Evolutionary conservation across 2,797 vertebrate genomes (phyloP).

Genomic region (Sciurus carolinensis): DNA sequence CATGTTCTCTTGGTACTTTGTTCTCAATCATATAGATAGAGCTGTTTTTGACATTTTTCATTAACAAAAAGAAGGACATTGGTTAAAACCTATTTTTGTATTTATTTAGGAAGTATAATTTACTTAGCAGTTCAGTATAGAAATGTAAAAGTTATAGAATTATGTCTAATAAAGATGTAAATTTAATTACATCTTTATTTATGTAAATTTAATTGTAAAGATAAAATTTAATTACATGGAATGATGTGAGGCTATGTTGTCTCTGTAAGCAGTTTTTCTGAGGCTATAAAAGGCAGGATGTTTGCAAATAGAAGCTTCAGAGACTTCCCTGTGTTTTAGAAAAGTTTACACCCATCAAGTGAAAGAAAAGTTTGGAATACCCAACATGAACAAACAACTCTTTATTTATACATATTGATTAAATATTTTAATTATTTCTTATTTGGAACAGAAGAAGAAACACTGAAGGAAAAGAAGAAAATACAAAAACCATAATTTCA

Average conservation of each 20-base stretch:
- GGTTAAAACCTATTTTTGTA: conserved; percentile 14
- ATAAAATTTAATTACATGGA: conserved; percentile 1
- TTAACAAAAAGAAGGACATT: background rate
- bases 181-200: too few relatives aligned
- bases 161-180: background rate
- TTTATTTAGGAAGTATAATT: conserved; percentile 49
- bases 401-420: background rate
- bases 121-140: conserved; percentile 32
- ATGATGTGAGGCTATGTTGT: background rate
- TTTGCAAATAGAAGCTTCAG: conserved; percentile 43
- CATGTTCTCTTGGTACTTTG: conserved; percentile 6
- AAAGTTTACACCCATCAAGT: conserved; percentile 24
- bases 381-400: background rate
- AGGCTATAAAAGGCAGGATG: background rate
- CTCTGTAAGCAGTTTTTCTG: conserved; percentile 47
- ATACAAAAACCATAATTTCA: background rate
- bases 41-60: conserved; percentile 34
- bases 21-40: background rate
- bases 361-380: background rate
- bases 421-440: conserved; percentile 49
- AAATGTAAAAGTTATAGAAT: conserved; percentile 21
- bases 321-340: conserved; percentile 37
- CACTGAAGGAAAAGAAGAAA: conserved; percentile 17
- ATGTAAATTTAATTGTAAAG: background rate
- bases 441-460: conserved; percentile 48